A percentile compares a stretch with the other conserved stretches of the same genome.
Conservation (phyloP, 2,888 invertebrate genomes). For the Cataglyphis albicans region DNA sequence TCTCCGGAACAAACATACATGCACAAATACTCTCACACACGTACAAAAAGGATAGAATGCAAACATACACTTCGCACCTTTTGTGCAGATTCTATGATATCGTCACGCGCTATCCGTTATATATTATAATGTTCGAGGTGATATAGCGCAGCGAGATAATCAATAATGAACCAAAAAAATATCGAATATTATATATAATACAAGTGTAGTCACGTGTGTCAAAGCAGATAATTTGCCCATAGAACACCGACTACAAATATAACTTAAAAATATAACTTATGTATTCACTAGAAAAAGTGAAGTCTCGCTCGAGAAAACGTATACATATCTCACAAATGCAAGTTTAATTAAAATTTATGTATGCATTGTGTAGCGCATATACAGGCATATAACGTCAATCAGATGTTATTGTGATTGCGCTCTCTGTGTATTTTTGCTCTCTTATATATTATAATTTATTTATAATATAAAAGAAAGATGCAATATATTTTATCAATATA, state of each 20-base stretch:
- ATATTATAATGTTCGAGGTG: not conserved
- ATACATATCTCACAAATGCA: slow-evolving; percentile 33
- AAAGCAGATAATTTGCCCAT: not conserved
- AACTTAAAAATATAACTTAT: slow-evolving; percentile 22
- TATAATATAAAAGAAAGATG: not conserved
- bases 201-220: slow-evolving; percentile 17
- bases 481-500: not conserved
- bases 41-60: slow-evolving; percentile 31
- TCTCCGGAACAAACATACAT: slow-evolving; percentile 17
- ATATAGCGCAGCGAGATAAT: slow-evolving; percentile 9
- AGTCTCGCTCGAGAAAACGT: slow-evolving; percentile 12
- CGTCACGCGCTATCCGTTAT: not conserved
- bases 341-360: slow-evolving; percentile 29
- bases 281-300: slow-evolving; percentile 6
- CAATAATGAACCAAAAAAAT: not conserved
- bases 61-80: slow-evolving; percentile 19
- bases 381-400: slow-evolving; percentile 32
- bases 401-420: slow-evolving; percentile 17
- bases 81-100: slow-evolving; percentile 14
- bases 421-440: not conserved
- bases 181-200: slow-evolving; percentile 10
- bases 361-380: slow-evolving; percentile 1
- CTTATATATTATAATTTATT: slow-evolving; percentile 17
- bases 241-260: not conserved
- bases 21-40: slow-evolving; percentile 12